Percentiles rank a stretch among this genome's conserved stretches.
These are phyloP conservation scores for Drosophila anceps DNA, from an alignment of 2,888 invertebrate species.

Conservation along the genomic window DNA sequence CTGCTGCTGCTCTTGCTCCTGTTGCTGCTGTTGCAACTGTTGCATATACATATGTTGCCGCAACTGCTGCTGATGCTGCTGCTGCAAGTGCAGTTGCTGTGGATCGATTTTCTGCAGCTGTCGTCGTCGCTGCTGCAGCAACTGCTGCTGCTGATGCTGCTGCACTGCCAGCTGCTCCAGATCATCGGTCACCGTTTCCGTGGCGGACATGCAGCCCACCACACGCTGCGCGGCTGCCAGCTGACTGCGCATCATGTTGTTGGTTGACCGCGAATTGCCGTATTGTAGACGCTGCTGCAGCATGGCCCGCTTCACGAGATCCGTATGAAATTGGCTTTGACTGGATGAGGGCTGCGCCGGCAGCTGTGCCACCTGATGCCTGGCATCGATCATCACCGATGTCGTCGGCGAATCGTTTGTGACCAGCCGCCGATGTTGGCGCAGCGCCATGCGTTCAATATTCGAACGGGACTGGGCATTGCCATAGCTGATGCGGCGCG, in stretches of 20 bases:
- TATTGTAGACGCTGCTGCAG: constrained; percentile 60
- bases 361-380: constrained; percentile 1
- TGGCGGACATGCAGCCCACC: constrained; percentile 10
- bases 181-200: neutral
- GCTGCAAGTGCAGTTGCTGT: neutral
- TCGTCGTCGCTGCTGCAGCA: too few species aligned
- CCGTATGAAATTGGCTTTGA: constrained; percentile 19
- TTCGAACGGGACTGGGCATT: constrained; percentile 75
- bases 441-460: constrained; percentile 56
- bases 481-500: constrained; percentile 73
- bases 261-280: constrained; percentile 65
- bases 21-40: neutral
- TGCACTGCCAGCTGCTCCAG: constrained; percentile 2
- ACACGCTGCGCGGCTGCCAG: constrained; percentile 30
- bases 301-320: constrained; percentile 46
- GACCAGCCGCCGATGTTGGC: constrained; percentile 29
- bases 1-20: neutral
- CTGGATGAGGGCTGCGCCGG: constrained; percentile 1
- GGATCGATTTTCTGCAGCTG: neutral
- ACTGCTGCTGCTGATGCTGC: neutral
- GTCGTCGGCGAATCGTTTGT: constrained; percentile 7
- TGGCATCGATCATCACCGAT: neutral
- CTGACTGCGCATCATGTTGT: constrained; percentile 56
- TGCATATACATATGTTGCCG: neutral
- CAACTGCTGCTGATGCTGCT: neutral